Evolutionary conservation across 1,140 invertebrate genomes (phyloP).

Genomic region (Listronotus oregonensis): DNA sequence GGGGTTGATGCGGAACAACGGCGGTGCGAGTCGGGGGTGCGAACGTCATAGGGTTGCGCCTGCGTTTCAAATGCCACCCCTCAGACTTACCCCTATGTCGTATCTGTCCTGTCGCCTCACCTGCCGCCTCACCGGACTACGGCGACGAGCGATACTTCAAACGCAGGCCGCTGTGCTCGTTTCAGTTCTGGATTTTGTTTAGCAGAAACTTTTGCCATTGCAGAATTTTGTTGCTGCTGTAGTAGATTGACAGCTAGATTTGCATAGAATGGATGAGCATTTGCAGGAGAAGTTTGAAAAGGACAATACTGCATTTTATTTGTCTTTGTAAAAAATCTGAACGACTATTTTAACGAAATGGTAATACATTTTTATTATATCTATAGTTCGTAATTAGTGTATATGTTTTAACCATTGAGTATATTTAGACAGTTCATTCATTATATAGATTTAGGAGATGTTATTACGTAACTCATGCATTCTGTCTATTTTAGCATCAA

Average conservation of each 20-base stretch:
- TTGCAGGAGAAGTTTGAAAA: conserved; percentile 10
- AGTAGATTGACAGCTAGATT: conserved; percentile 30
- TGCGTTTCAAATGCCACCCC: conserved; percentile 24
- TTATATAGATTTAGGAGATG: no score
- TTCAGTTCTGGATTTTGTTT: conserved; percentile 30
- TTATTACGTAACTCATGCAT: no score
- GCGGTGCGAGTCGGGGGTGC: conserved; percentile 44
- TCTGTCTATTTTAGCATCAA: no score
- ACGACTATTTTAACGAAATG: no score
- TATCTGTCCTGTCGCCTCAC: conserved; percentile 46
- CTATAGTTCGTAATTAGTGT: no score
- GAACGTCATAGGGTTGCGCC: conserved; percentile 50
- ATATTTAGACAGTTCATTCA: no score
- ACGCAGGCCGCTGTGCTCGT: conserved; percentile 16
- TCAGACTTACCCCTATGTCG: conserved; percentile 31
- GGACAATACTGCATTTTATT: not conserved
- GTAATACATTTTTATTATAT: no score
- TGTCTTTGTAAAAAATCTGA: no score
- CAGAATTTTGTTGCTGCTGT: conserved; percentile 9
- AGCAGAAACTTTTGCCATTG: conserved; percentile 27
- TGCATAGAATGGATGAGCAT: conserved; percentile 9
- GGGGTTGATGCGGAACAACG: conserved; percentile 50
- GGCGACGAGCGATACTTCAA: conserved; percentile 34
- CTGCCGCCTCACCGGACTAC: conserved; percentile 44
- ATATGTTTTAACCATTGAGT: no score